phyloP scores from a whole-genome alignment of 1,140 invertebrate genomes.

The Saxidomus purpurata region DNA sequence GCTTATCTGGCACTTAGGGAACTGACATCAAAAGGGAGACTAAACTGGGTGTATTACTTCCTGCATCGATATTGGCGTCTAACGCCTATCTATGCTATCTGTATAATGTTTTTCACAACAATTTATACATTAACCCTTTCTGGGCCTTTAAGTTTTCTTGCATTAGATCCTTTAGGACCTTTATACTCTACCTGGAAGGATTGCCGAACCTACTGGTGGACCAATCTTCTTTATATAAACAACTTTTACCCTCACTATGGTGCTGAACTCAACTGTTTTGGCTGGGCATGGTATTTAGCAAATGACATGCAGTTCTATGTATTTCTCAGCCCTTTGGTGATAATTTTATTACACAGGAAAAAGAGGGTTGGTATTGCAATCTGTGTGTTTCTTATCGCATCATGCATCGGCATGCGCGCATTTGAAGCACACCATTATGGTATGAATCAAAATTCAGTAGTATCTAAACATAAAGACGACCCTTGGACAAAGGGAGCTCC shows the following conservation, averaged over 20 bases:
- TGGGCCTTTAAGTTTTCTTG: background rate
- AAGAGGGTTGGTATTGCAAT: slow-evolving; percentile 23
- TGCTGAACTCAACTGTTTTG: slow-evolving; percentile 89
- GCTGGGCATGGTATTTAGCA: slow-evolving; percentile 92
- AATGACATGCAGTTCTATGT: slow-evolving; percentile 94
- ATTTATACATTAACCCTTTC: background rate
- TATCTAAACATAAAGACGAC: slow-evolving; percentile 23
- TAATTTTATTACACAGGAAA: slow-evolving; percentile 46
- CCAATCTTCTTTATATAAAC: slow-evolving; percentile 93
- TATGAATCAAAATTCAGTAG: slow-evolving; percentile 1
- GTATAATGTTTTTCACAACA: background rate
- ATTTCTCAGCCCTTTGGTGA: slow-evolving; percentile 89
- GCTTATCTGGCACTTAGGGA: slow-evolving; percentile 23
- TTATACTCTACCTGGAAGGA: background rate
- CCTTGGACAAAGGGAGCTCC: background rate
- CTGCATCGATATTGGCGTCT: slow-evolving; percentile 53
- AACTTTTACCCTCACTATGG: slow-evolving; percentile 87
- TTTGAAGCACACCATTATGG: slow-evolving; percentile 14
- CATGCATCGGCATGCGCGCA: slow-evolving; percentile 4
- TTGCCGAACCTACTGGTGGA: slow-evolving; percentile 92
- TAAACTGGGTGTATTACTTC: slow-evolving; percentile 46
- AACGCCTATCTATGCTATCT: slow-evolving; percentile 21
- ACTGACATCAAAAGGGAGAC: background rate
- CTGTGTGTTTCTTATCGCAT: slow-evolving; percentile 28
- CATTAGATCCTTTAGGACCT: background rate